phyloP scores from a whole-genome alignment of 1,140 invertebrate genomes.

The Epicauta chinensis region DNA sequence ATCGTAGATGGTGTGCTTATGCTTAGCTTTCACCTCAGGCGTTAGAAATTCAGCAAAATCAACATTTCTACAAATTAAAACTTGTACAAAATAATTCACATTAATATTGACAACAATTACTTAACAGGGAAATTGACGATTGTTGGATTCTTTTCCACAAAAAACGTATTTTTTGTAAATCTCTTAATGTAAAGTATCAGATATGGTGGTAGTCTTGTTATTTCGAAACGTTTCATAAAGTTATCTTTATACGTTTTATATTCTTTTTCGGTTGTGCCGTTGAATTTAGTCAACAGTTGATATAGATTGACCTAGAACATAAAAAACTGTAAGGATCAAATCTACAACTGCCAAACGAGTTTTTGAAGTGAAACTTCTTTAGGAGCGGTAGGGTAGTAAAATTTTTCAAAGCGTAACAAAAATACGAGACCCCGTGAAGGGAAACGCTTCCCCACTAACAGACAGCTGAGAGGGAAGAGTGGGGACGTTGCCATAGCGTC shows the following conservation, averaged over 20 bases:
- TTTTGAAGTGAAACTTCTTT: too few relatives aligned
- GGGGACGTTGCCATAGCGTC: too few relatives aligned
- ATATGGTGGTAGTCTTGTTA: conserved; percentile 92
- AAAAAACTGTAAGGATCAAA: too few relatives aligned
- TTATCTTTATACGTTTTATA: conserved; percentile 99
- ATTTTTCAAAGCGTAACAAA: too few relatives aligned
- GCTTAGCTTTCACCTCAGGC: conserved; percentile 70
- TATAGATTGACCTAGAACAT: conserved; percentile 86
- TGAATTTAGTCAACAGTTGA: conserved; percentile 91
- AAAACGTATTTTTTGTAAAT: conserved; percentile 99
- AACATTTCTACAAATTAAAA: conserved; percentile 66
- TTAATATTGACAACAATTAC: conserved; percentile 49
- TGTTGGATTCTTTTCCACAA: conserved; percentile 98
- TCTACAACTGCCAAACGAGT: too few relatives aligned
- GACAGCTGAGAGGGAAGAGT: too few relatives aligned
- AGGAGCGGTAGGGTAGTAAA: too few relatives aligned
- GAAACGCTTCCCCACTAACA: too few relatives aligned
- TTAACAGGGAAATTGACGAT: conserved; percentile 99
- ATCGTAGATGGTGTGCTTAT: conserved; percentile 85
- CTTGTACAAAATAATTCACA: conserved; percentile 26
- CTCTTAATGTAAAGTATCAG: conserved; percentile 96
- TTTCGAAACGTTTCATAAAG: conserved; percentile 94
- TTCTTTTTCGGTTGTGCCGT: conserved; percentile 92
- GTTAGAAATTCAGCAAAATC: conserved; percentile 96
- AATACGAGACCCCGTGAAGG: too few relatives aligned